A percentile compares a stretch with the other conserved stretches of the same genome.
Conservation (phyloP, 2,113 vertebrate species). For the Gasterosteus nipponicus region DNA sequence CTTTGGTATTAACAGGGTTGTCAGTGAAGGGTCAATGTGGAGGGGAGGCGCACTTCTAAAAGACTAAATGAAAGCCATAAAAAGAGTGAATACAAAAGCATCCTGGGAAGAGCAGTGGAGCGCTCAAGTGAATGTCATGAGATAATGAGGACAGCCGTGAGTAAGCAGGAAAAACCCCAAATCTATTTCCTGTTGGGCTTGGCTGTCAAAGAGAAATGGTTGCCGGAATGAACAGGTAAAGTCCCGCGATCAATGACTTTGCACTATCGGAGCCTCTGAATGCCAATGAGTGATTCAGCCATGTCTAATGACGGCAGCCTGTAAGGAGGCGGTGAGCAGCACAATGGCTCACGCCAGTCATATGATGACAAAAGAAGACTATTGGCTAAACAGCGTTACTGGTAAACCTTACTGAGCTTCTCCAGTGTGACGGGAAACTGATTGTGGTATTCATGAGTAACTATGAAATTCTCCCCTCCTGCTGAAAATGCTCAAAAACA, state of each 20-base stretch:
- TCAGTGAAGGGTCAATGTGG: too few relatives aligned
- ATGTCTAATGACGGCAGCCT: background rate
- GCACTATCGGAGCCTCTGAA: background rate
- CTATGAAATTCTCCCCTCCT: too few relatives aligned
- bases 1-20: background rate
- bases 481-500: too few relatives aligned
- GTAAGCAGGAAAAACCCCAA: background rate
- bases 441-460: too few relatives aligned
- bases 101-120: background rate
- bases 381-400: background rate
- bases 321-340: background rate
- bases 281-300: slow-evolving; percentile 4
- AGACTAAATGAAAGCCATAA: background rate
- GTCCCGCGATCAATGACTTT: background rate
- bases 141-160: background rate
- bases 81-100: background rate
- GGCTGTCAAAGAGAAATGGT: background rate
- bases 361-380: background rate
- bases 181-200: background rate
- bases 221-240: background rate
- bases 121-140: background rate
- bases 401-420: background rate
- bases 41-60: too few relatives aligned
- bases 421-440: background rate
- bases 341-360: background rate